Percentiles rank a stretch among this genome's conserved stretches.
Evolutionary conservation across 2,888 invertebrate genomes (phyloP).

Genomic region (Agrotis segetum): DNA sequence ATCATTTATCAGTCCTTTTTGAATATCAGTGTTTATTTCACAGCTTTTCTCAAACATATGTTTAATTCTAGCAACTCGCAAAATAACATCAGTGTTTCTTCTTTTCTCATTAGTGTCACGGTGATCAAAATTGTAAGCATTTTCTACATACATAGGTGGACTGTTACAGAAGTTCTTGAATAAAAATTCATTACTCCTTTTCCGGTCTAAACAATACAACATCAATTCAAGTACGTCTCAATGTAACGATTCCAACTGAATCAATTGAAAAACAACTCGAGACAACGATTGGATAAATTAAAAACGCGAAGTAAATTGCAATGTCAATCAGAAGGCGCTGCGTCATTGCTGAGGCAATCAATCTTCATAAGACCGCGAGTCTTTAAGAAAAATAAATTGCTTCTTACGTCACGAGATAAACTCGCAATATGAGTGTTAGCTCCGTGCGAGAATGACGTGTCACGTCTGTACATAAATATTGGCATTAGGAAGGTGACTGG

Average conservation of each 20-base stretch:
- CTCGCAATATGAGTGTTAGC: slow-evolving; percentile 69
- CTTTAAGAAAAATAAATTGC: slow-evolving; percentile 88
- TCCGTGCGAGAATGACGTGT: slow-evolving; percentile 63
- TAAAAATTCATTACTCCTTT: background rate
- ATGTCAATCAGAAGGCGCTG: slow-evolving; percentile 84
- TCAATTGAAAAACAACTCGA: slow-evolving; percentile 72
- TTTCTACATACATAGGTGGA: no score
- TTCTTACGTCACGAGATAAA: slow-evolving; percentile 76
- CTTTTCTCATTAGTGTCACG: no score
- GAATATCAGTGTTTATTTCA: background rate
- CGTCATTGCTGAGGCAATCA: slow-evolving; percentile 82
- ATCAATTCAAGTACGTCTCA: slow-evolving; percentile 36
- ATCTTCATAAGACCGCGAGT: slow-evolving; percentile 84
- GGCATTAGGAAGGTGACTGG: slow-evolving; percentile 49
- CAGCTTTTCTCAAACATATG: no score
- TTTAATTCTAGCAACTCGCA: no score
- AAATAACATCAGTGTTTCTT: no score
- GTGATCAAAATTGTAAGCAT: no score
- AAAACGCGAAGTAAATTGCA: slow-evolving; percentile 87
- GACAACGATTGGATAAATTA: slow-evolving; percentile 83
- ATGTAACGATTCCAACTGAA: slow-evolving; percentile 64
- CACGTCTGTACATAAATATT: slow-evolving; percentile 67
- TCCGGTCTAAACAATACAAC: slow-evolving; percentile 4
- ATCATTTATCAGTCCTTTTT: background rate
- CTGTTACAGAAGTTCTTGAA: background rate